Evolutionary conservation across 2,888 invertebrate species (phyloP), one percentile per base, ranked within the genome.

Genomic region (Hoplodrina ambigua): DNA sequence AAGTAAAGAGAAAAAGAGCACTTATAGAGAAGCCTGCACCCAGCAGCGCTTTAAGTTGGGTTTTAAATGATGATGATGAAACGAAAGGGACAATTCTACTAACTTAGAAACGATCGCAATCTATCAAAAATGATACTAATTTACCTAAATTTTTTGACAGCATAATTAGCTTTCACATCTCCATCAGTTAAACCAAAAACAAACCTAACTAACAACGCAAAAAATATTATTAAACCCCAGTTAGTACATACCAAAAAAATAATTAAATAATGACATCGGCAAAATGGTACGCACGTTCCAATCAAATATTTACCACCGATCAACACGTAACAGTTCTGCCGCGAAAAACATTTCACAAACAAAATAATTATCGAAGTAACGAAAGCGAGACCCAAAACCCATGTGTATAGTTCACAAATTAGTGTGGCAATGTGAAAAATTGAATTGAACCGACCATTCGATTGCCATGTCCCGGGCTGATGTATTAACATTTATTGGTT

Each of bases 401-500:
- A 81, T 78, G 88, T 78, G 81, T 88, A 92, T 94, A 95, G 94
- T 94, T 94, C 91, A 88, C 94, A 94, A 93, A 94, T 94, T 94
- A 94, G 92, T 94, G 92, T 92, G 93, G 90, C 92, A 88, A 85
- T 84, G 85, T 81, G 85, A 90, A 91, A 95, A 93, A 93, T 91
- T 93, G 92, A 93, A 94, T 94, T 93, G 92, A 89, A 93, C 85
- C 84, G 84, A 86, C 87, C 83, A 86, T 87, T 82, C 86, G 84
- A 84, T 86, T 84, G 86, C 78, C 84, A 78, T 86, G 87, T 85
- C 85, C 85, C 91, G 88, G 59, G 79, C 88, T 95, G 95, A 95
- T 93, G 93, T 94, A 94, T 95, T 94, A 94, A 94, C 94, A 94
- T 94, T 95, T 94, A 95, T 96, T 95, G 94, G 92, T 93, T 94